A percentile compares a stretch with the other conserved stretches of the same genome.
Conservation (phyloP, 2,888 invertebrate species). For the Strigamia maritima region DNA sequence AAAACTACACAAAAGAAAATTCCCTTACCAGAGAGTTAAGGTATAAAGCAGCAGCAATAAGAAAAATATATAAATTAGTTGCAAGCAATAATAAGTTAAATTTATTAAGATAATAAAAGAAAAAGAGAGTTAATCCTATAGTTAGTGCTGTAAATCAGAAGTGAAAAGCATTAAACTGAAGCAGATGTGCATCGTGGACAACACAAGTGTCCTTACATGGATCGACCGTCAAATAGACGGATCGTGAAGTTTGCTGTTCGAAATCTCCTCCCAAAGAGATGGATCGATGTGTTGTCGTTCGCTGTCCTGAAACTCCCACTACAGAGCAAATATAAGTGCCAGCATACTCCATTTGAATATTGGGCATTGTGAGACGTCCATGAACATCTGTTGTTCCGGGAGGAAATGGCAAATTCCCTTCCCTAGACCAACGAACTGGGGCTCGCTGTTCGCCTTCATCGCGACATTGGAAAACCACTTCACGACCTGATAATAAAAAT, state of each 20-base stretch:
- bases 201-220: constrained; percentile 62
- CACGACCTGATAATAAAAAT: constrained; percentile 64
- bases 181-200: not conserved
- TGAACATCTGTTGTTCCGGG: constrained; percentile 68
- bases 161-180: not conserved
- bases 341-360: constrained; percentile 69
- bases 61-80: not conserved
- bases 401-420: constrained; percentile 70
- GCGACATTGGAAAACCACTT: constrained; percentile 89
- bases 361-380: constrained; percentile 81
- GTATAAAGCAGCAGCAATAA: not conserved
- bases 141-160: not conserved
- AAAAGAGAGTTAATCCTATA: not conserved
- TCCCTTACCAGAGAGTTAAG: not conserved
- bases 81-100: not conserved
- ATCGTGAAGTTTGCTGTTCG: constrained; percentile 64
- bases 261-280: constrained; percentile 71
- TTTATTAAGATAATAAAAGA: not conserved
- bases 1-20: not conserved
- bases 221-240: constrained; percentile 70
- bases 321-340: constrained; percentile 85
- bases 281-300: constrained; percentile 54
- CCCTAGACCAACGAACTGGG: constrained; percentile 67
- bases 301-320: constrained; percentile 62
- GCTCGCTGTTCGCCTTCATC: constrained; percentile 79